Conservation (phyloP, 37 sponge, comb jelly and placozoan species). For the Chondrilla cf. caribensis region DNA sequence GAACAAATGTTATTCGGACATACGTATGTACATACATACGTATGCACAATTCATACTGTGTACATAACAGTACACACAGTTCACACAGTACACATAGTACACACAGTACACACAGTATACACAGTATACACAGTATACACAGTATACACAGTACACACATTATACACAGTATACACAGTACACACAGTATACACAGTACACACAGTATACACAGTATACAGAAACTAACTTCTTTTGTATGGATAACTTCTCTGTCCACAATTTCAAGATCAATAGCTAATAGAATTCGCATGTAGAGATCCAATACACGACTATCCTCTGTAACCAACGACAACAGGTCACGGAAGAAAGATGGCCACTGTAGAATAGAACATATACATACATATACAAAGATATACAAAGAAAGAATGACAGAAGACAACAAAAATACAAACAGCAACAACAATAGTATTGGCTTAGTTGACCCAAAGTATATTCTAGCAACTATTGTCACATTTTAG, state of each 20-base stretch:
- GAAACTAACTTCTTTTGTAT: conserved; percentile 57
- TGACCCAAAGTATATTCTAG: too few relatives aligned
- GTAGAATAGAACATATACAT: neutral
- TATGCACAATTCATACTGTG: too few relatives aligned
- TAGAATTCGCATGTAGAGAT: conserved; percentile 70
- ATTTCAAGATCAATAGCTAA: conserved; percentile 79
- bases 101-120: too few relatives aligned
- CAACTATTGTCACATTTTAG: too few relatives aligned
- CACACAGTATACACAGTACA: too few relatives aligned
- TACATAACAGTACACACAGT: too few relatives aligned
- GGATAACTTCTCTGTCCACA: conserved; percentile 71
- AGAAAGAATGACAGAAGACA: conserved; percentile 6
- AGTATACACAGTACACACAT: too few relatives aligned
- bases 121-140: too few relatives aligned
- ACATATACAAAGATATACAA: neutral
- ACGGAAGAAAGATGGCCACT: conserved; percentile 82
- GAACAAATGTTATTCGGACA: neutral
- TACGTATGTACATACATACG: conserved; percentile 12
- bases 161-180: too few relatives aligned
- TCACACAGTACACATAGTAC: too few relatives aligned
- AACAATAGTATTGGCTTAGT: too few relatives aligned
- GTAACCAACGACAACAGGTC: conserved; percentile 58
- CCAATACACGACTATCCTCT: conserved; percentile 31
- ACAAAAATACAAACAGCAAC: too few relatives aligned
- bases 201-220: neutral